phyloP scores from a whole-genome alignment of 2,888 invertebrate species.

The Agrypnus murinus region DNA sequence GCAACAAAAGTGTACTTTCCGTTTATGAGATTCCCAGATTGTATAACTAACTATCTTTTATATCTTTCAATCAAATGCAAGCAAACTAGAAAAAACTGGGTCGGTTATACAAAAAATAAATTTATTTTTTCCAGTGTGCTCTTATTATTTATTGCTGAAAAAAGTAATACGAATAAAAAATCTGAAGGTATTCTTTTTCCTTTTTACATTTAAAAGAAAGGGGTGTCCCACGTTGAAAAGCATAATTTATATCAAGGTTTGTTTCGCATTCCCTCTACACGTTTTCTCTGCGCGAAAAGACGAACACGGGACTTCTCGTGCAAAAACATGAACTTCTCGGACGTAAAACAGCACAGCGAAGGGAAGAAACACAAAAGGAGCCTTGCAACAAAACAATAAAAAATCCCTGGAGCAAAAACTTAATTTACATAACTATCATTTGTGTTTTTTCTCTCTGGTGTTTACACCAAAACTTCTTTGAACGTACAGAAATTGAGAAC shows the following conservation, averaged over 20 bases:
- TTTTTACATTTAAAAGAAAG: conserved; percentile 29
- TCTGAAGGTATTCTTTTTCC: neutral
- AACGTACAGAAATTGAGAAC: too few relatives aligned
- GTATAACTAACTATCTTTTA: too few relatives aligned
- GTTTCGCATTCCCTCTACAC: conserved; percentile 21
- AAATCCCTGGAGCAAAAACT: conserved; percentile 7
- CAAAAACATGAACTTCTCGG: conserved; percentile 9
- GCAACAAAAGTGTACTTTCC: too few relatives aligned
- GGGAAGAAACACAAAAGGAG: conserved; percentile 21
- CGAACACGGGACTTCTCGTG: conserved; percentile 6
- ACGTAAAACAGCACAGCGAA: conserved; percentile 23
- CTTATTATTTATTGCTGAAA: neutral
- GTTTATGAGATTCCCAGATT: too few relatives aligned
- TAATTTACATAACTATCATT: conserved; percentile 34
- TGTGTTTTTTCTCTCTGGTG: conserved; percentile 13
- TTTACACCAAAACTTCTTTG: neutral
- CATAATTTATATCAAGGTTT: conserved; percentile 33
- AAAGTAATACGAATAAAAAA: neutral
- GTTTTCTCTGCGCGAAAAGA: conserved; percentile 14
- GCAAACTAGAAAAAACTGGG: too few relatives aligned
- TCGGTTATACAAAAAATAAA: neutral
- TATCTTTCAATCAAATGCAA: too few relatives aligned
- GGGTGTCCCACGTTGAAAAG: conserved; percentile 7
- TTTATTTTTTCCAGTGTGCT: neutral
- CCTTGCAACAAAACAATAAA: conserved; percentile 31